A percentile compares a stretch with the other conserved stretches of the same genome.
Evolutionary conservation across 2,113 vertebrate species (phyloP).

Genomic region (Stegostoma tigrinum): DNA sequence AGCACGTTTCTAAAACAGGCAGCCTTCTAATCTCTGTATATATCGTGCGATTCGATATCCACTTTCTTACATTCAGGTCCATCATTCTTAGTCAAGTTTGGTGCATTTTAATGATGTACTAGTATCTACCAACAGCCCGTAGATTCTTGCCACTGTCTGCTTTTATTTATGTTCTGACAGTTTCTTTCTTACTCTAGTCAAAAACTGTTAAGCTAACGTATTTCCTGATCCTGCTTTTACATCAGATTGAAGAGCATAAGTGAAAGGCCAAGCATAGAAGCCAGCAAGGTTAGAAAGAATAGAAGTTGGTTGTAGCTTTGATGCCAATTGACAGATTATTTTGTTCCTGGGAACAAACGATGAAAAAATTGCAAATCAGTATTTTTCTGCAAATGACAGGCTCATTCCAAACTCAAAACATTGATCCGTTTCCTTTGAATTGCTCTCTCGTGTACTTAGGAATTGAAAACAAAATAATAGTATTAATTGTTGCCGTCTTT

Average conservation of each 20-base stretch:
- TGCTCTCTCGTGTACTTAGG: background rate
- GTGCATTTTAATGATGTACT: background rate
- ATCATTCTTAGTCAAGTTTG: background rate
- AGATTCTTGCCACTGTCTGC: background rate
- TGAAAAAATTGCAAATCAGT: background rate
- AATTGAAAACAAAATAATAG: background rate
- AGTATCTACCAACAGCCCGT: background rate
- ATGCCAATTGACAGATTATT: constrained; percentile 6
- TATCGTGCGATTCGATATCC: background rate
- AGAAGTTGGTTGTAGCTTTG: background rate
- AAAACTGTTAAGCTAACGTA: background rate
- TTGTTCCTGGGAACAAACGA: background rate
- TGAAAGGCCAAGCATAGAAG: background rate
- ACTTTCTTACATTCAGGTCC: background rate
- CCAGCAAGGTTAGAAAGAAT: background rate
- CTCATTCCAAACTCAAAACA: background rate
- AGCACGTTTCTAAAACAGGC: background rate
- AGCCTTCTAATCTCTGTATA: background rate
- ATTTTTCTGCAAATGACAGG: background rate
- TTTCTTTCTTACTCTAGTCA: background rate
- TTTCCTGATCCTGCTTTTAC: constrained; percentile 11
- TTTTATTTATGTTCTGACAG: background rate
- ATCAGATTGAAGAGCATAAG: background rate
- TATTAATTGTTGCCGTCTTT: background rate
- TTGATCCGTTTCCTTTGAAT: background rate